These are phyloP conservation scores for Lacanobia oleracea DNA, from an alignment of 2,888 invertebrate genomes.

Conservation along the genomic window DNA sequence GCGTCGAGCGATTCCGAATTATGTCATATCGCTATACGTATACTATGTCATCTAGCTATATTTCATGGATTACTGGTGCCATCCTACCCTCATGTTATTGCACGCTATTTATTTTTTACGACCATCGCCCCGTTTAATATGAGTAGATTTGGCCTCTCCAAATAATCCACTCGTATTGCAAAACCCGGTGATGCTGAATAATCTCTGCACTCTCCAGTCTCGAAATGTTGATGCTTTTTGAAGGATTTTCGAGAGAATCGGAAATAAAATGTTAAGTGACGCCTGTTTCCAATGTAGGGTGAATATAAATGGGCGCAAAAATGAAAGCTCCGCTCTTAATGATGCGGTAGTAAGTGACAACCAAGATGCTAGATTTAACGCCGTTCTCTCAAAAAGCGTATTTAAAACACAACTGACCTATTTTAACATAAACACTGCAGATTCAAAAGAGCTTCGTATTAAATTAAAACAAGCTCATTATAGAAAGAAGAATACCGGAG, in stretches of 20 bases:
- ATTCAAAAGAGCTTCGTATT: constrained; percentile 35
- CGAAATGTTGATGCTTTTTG: constrained; percentile 37
- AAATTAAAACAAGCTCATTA: constrained; percentile 39
- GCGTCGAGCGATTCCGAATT: constrained; percentile 65
- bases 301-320: constrained; percentile 57
- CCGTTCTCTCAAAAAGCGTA: constrained; percentile 24
- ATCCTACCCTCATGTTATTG: constrained; percentile 64
- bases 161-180: constrained; percentile 63
- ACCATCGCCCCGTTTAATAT: constrained; percentile 58
- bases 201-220: constrained; percentile 50
- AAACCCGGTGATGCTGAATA: constrained; percentile 43
- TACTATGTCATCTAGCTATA: constrained; percentile 33
- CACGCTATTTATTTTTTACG: constrained; percentile 67
- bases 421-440: constrained; percentile 34
- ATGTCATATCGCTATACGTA: constrained; percentile 62
- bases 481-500: constrained; percentile 43
- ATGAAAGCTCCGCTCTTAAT: constrained; percentile 48
- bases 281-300: constrained; percentile 44
- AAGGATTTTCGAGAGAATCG: constrained; percentile 29
- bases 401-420: constrained; percentile 55
- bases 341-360: constrained; percentile 44
- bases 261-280: constrained; percentile 39
- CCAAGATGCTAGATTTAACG: constrained; percentile 54
- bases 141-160: constrained; percentile 59
- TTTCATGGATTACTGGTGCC: constrained; percentile 58